Evolutionary conservation across 1,140 invertebrate genomes (phyloP), one percentile per base, ranked within the genome.

Genomic region (Dinothrombium tinctorium): DNA sequence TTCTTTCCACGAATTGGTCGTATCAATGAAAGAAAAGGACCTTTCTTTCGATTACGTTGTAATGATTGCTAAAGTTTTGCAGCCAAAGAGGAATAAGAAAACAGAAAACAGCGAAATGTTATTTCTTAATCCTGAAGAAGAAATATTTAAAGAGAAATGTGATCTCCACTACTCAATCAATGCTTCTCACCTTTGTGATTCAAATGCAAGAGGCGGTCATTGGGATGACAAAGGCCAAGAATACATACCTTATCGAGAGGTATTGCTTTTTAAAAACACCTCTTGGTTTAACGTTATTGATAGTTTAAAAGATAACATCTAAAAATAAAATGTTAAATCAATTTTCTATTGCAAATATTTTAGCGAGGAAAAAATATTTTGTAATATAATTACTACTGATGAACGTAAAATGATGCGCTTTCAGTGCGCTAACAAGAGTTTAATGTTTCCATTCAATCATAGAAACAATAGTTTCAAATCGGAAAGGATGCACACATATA

Each of bases 81-180:
- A 36, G 20, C 33, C 33, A 3, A 36, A 36, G 14, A 29, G 15
- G 4, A 36, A 36, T 11, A n/a, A 19, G 8, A 19, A 21, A 2
- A 19, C 12, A 36, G 33, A 36, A 15, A 19, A 21, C 20, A 22
- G 23, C 9, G 33, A 36, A 22, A 22, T 36, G 4, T 11, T 36
- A 20, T 36, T 36, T n/a, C 20, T 36, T 7, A 36, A 36, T 36
- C 33, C 33, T 15, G 33, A 36, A 17, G 33, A 36, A 21, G 33
- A 36, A 36, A 22, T 21, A 8, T 21, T 36, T 21, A 22, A 36
- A 11, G 33, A 36, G 23, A n/a, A 17, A 22, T 19, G 19, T 1
- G 33, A 36, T 21, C 23, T n/a, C n/a, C n/a, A n/a, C n/a, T n/a
- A n/a, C n/a, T n/a, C n/a, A n/a, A n/a, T n/a, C n/a, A n/a, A 21